Conservation (phyloP, 2,797 vertebrate species). For the Platyrinchus mystaceus region DNA sequence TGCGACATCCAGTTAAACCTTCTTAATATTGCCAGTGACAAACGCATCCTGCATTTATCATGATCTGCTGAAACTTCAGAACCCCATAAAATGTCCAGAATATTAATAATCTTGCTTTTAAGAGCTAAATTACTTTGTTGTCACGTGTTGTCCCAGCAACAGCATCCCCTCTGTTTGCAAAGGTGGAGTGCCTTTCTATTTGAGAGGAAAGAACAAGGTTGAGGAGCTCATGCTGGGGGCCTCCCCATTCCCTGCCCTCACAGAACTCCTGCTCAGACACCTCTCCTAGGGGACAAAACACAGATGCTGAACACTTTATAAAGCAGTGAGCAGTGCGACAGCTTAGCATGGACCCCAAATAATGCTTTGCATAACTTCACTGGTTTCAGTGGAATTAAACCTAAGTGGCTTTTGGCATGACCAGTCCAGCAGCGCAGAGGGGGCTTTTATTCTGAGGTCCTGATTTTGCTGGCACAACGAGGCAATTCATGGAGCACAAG, state of each 20-base stretch:
- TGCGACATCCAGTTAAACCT: background rate
- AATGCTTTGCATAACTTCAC: background rate
- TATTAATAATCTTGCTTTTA: background rate
- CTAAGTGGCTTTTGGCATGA: background rate
- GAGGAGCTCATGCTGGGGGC: background rate
- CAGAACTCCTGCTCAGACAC: background rate
- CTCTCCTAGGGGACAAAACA: background rate
- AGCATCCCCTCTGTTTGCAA: background rate
- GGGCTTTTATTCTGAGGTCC: background rate
- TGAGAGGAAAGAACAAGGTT: background rate
- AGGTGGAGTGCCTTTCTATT: background rate
- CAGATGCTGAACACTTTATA: background rate
- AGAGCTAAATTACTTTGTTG: background rate
- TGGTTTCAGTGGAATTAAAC: background rate
- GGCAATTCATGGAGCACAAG: background rate
- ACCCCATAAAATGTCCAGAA: background rate
- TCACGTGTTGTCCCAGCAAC: background rate
- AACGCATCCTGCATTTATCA: background rate
- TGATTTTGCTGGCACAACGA: background rate
- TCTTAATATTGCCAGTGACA: background rate
- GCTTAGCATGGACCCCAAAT: background rate
- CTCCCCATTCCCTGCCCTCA: background rate
- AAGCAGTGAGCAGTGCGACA: background rate
- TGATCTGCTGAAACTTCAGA: background rate
- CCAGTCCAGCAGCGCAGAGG: background rate